Evolutionary conservation across 37 sponge, comb jelly and placozoan genomes (phyloP).

Genomic region (Aphrocallistes beatrix): DNA sequence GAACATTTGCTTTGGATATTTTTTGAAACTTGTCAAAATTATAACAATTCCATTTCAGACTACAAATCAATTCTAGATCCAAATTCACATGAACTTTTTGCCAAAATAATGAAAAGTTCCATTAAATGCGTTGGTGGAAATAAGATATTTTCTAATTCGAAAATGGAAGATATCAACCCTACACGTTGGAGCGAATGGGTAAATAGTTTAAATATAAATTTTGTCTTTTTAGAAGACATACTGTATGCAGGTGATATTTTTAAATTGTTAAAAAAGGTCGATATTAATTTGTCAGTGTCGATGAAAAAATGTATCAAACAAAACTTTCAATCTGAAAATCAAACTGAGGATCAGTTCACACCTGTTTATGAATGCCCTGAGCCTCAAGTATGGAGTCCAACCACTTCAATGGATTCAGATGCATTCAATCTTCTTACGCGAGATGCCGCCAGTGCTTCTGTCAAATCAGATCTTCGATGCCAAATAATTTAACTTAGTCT

Average conservation of each 20-base stretch:
- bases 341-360: no score
- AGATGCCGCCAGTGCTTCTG: no score
- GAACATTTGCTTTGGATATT: background rate
- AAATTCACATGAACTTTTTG: background rate
- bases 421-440: no score
- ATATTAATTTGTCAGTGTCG: no score
- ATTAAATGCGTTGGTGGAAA: background rate
- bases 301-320: no score
- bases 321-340: no score
- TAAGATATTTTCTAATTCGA: background rate
- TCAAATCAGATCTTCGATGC: no score
- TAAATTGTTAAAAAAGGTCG: background rate
- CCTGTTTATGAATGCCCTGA: no score
- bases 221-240: slow-evolving; percentile 9
- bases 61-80: background rate
- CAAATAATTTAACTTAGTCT: no score
- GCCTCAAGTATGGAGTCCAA: no score
- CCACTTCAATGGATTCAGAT: no score
- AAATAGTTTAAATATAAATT: background rate
- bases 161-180: background rate
- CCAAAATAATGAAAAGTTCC: background rate
- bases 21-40: background rate
- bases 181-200: background rate
- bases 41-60: background rate
- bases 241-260: background rate